phyloP scores from a whole-genome alignment of 2,797 vertebrate species.

The Typhlichthys subterraneus region DNA sequence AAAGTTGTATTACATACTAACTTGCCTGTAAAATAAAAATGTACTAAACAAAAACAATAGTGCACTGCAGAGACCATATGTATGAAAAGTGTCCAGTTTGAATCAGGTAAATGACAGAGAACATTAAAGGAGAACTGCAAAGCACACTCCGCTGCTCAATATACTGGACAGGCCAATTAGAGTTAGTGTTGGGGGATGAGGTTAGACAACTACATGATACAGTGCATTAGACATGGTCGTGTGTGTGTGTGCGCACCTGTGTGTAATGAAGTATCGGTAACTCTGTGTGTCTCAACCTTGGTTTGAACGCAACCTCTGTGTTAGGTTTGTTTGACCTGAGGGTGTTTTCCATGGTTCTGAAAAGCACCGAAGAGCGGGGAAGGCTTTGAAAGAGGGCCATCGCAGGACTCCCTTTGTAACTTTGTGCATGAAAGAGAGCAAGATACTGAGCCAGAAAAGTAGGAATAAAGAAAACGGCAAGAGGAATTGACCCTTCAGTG shows the following conservation, averaged over 20 bases:
- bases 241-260: background rate
- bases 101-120: background rate
- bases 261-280: conserved; percentile 3
- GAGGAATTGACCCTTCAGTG: background rate
- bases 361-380: conserved; percentile 21
- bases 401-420: conserved; percentile 65
- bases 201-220: background rate
- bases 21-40: no score
- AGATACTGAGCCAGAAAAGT: background rate
- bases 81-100: background rate
- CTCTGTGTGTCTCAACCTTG: conserved; percentile 9
- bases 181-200: background rate
- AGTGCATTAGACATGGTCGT: background rate
- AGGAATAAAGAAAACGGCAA: background rate
- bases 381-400: conserved; percentile 36
- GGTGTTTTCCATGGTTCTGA: conserved; percentile 27
- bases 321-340: conserved; percentile 29
- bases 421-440: conserved; percentile 17
- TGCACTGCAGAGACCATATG: no score
- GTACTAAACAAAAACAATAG: no score
- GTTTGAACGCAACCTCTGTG: conserved; percentile 18
- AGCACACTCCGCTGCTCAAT: background rate
- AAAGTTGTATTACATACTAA: no score
- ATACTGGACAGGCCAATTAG: conserved; percentile 1
- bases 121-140: background rate